Evolutionary conservation across 2,888 invertebrate genomes (phyloP), one percentile per base, ranked within the genome.

Genomic region (Caenorhabditis afra): DNA sequence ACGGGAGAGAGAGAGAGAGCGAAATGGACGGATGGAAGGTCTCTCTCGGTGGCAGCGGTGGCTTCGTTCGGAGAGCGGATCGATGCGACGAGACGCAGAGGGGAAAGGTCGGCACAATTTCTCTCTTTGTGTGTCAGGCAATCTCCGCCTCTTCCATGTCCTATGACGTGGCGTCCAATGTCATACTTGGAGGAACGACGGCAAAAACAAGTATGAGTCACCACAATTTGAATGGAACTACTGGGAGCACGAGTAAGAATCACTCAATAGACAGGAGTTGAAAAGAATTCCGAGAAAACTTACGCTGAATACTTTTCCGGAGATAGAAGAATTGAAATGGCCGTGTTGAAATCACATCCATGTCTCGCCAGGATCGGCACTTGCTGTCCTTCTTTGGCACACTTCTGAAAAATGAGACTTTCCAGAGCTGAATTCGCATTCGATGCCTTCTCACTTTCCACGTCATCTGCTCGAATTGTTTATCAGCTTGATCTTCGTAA

Each of bases 301-400:
- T 50, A 79, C 73, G 39, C 41, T 1, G 29, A 45, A 47, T 20
- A 79, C 53, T 73, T 79, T 22, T 73, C 73, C 10, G 62, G 11
- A 4, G 79, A 79, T 4, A 79, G 22, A 1, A 79, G 39, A 47
- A 79, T 73, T 3, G 67, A 62, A 3, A 58, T 20, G 16, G 79
- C 79, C 23, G 68, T 22, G 20, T 73, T 67, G 20, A 37, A 79
- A 22, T 79, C 79, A 23, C 67, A 67, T 18, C 64, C 73, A 12
- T 79, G 67, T 10, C 73, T 61, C 7, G 67, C 57, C 1, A 73
- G 20, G 47, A 79, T 79, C 14, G 79, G 79, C 7, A 62, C 79
- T 22, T 79, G 73, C 18, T 73, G 57, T 0, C 67, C 55, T 1
- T 50, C 37, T n/a, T 64, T 57, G 3, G 73, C 66, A 49, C 79